Evolutionary conservation across 1,140 invertebrate genomes (phyloP), one percentile per base, ranked within the genome.

Genomic region (Subanguina moxae): DNA sequence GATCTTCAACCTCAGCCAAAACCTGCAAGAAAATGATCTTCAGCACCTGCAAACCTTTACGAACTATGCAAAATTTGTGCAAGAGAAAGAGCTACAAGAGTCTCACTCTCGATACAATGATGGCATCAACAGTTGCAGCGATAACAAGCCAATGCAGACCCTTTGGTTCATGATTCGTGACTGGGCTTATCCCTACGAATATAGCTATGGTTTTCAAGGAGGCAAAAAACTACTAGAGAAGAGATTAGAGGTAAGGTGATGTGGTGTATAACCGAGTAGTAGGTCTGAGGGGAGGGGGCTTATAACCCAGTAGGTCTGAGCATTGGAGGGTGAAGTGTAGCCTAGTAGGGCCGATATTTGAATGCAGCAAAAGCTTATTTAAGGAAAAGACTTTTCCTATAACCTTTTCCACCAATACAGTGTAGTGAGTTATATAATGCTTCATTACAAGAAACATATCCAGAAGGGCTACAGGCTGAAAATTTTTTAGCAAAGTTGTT

Each of bases 171-270:
- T 98, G 7, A 90, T 99, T 0, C 86, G 95, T 64, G 95, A 98
- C 85, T 99, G 95, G 95, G 91, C 92, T 83, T 97, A 92, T 84
- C 94, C 94, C 0, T 98, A 98, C 84, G 94, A 99, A 83, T 90
- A 91, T 13, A 84, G 89, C 7, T 99, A 95, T 84, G 96, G 96
- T 0, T 86, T 89, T 0, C 85, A 89, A 0, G 96, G 96, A 17
- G 96, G 96, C 0, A 86, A 89, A 71, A 86, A 88, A 76, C 90
- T 98, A 38, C 84, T 98, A 3, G 88, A 93, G 72, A 88, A 89
- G 77, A 87, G 94, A 72, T 85, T 97, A 17, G 87, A 92, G 85
- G 90, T 91, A 74, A 75, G 73, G n/a, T n/a, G n/a, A n/a, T n/a
- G n/a, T n/a, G n/a, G n/a, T n/a, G n/a, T 71, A 13, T 61, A 48